A percentile compares a stretch with the other conserved stretches of the same genome.
phyloP scores from a whole-genome alignment of 2,113 vertebrate genomes.

The Pardalotus punctatus region DNA sequence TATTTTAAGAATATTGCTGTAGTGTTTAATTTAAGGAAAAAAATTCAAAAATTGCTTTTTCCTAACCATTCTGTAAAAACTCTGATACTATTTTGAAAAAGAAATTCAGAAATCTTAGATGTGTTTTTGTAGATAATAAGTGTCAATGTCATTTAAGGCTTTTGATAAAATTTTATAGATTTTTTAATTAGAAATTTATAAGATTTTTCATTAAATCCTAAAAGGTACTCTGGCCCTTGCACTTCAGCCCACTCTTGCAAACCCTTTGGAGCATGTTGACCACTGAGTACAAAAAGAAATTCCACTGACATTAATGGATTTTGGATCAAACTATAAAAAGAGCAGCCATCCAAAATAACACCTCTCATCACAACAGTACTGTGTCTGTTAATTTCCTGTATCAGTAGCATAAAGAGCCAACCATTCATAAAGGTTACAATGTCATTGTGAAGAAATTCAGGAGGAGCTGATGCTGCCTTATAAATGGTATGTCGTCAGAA shows the following conservation, averaged over 20 bases:
- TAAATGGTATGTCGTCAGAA: background rate
- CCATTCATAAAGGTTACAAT: slow-evolving; percentile 1
- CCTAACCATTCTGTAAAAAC: background rate
- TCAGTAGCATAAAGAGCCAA: background rate
- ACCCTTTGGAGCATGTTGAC: background rate
- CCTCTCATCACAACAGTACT: slow-evolving; percentile 17
- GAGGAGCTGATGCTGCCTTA: background rate
- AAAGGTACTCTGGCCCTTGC: background rate
- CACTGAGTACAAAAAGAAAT: background rate
- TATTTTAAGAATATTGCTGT: background rate
- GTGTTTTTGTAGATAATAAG: background rate
- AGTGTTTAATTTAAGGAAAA: background rate
- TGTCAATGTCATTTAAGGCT: background rate
- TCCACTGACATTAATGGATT: background rate
- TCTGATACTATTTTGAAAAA: background rate
- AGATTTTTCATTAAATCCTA: background rate
- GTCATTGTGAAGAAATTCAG: background rate
- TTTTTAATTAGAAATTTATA: background rate
- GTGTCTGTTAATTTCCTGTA: slow-evolving; percentile 13
- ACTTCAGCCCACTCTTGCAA: background rate
- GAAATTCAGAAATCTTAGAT: background rate
- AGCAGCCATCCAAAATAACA: slow-evolving; percentile 27
- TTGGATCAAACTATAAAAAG: slow-evolving; percentile 25
- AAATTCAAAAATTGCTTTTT: background rate
- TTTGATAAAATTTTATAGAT: background rate